phyloP scores from a whole-genome alignment of 2,797 vertebrate species.

The Pelochelys cantorii region DNA sequence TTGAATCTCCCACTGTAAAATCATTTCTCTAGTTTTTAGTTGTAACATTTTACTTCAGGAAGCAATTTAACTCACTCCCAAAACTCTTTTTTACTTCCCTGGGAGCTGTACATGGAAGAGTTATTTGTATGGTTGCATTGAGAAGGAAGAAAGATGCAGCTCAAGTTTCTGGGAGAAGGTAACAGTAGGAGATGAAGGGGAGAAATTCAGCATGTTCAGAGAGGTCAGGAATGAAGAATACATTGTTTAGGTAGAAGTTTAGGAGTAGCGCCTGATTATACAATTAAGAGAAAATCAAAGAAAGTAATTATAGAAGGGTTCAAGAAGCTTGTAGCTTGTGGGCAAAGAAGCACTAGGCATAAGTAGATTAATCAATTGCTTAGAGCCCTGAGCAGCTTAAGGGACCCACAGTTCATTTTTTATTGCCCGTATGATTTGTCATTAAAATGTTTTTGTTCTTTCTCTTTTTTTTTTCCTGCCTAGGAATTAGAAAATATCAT shows the following conservation, averaged over 20 bases:
- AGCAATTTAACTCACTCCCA: background rate
- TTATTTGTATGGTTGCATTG: background rate
- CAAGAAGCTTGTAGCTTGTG: background rate
- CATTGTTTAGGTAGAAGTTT: background rate
- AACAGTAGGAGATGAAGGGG: background rate
- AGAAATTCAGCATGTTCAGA: background rate
- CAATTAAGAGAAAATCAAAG: background rate
- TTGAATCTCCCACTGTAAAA: background rate
- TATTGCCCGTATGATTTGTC: background rate
- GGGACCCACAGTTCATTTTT: background rate
- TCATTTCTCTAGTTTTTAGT: background rate
- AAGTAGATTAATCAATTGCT: too few relatives aligned
- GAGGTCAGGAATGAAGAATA: background rate
- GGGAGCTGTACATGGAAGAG: background rate
- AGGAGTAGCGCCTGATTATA: background rate
- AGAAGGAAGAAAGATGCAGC: background rate
- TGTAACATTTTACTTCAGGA: background rate
- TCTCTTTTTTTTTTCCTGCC: background rate
- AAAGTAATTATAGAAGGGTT: background rate
- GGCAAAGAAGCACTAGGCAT: too few relatives aligned
- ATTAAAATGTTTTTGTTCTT: background rate
- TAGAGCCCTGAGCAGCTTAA: background rate
- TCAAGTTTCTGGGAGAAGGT: background rate
- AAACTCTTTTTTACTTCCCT: background rate
- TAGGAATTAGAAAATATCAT: slow-evolving; percentile 97